Percentiles rank a stretch among this genome's conserved stretches.
Evolutionary conservation across 2,888 invertebrate genomes (phyloP).

Genomic region (Tachina fera): DNA sequence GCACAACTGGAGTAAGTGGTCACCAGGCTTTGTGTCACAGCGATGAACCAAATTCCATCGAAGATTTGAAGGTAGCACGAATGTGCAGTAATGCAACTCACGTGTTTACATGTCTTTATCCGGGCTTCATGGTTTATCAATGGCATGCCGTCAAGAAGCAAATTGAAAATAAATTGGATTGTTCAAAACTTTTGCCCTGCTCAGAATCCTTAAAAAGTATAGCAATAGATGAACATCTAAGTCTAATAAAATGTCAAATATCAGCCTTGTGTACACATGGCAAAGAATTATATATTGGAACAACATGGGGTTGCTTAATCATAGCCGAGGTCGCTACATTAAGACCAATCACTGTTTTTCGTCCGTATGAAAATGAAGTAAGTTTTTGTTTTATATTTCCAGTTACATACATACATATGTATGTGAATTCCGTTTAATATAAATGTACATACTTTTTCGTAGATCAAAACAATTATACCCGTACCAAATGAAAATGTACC

Average conservation of each 20-base stretch:
- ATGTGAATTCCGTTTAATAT: background rate
- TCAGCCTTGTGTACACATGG: conserved; percentile 86
- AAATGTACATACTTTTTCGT: conserved; percentile 26
- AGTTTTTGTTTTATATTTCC: conserved; percentile 71
- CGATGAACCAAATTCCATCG: conserved; percentile 80
- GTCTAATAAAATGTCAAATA: conserved; percentile 89
- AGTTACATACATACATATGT: too few species aligned
- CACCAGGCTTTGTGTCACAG: conserved; percentile 89
- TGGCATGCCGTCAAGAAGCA: conserved; percentile 89
- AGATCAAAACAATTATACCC: conserved; percentile 87
- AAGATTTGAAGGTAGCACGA: conserved; percentile 86
- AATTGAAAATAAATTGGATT: conserved; percentile 92
- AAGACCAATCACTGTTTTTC: conserved; percentile 94
- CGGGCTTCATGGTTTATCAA: conserved; percentile 94
- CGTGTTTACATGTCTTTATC: conserved; percentile 92
- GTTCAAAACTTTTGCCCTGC: conserved; percentile 95
- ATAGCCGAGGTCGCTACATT: conserved; percentile 92
- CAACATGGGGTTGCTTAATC: conserved; percentile 97
- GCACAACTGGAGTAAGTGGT: conserved; percentile 88
- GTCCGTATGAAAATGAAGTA: conserved; percentile 94
- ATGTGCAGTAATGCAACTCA: conserved; percentile 86
- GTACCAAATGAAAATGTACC: conserved; percentile 83
- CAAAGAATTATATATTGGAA: conserved; percentile 93
- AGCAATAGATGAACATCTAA: conserved; percentile 93
- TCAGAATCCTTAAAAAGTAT: conserved; percentile 96